A percentile compares a stretch with the other conserved stretches of the same genome.
phyloP scores from a whole-genome alignment of 2,113 vertebrate genomes.

The Megalops atlanticus region DNA sequence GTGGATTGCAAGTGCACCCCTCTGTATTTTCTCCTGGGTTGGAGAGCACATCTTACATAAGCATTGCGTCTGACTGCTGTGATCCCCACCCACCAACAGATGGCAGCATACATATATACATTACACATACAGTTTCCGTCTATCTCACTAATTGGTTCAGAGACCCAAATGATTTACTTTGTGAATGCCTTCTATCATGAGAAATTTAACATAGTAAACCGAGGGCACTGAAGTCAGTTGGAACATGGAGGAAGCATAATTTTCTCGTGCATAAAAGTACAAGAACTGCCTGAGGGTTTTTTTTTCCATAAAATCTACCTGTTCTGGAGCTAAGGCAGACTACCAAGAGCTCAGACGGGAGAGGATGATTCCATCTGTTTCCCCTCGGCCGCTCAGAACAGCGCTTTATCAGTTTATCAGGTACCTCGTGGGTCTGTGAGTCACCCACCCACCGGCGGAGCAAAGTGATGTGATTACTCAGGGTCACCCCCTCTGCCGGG shows the following conservation, averaged over 20 bases:
- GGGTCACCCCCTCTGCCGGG: background rate
- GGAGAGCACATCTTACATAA: too few species aligned
- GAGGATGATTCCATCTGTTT: background rate
- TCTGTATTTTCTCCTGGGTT: too few species aligned
- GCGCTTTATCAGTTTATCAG: background rate
- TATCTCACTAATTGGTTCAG: background rate
- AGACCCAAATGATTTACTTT: background rate
- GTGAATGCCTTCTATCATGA: background rate
- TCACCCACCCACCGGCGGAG: background rate
- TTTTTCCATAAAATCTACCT: background rate
- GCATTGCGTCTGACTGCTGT: too few species aligned
- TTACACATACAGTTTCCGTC: background rate
- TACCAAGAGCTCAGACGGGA: background rate
- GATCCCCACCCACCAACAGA: too few species aligned
- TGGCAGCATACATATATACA: too few species aligned
- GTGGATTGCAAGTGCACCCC: too few species aligned
- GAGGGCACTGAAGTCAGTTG: background rate
- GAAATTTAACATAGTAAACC: background rate
- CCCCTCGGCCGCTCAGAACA: background rate
- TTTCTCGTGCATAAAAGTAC: background rate
- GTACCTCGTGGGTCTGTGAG: background rate
- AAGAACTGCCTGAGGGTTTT: background rate
- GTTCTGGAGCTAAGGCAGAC: background rate
- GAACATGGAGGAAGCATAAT: background rate
- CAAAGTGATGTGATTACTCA: background rate